phyloP scores from a whole-genome alignment of 1,140 invertebrate species.

The Formica exsecta region DNA sequence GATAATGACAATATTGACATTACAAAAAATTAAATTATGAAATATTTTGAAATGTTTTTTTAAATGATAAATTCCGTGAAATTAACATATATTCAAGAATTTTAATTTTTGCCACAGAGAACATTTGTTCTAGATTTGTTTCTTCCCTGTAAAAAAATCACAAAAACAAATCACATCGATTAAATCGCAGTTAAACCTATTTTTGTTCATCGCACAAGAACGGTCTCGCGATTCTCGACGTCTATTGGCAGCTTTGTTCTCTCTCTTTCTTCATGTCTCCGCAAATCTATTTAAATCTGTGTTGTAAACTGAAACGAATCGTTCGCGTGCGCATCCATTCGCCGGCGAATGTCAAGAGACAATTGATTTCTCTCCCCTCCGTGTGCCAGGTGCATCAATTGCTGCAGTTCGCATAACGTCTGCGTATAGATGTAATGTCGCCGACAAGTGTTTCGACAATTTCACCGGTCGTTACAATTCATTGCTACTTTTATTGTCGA shows the following conservation, averaged over 20 bases:
- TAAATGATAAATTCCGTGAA: too few species aligned
- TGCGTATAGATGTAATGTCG: constrained; percentile 20
- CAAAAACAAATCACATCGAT: neutral
- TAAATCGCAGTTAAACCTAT: constrained; percentile 38
- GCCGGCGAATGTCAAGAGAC: constrained; percentile 55
- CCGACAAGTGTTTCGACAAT: constrained; percentile 15
- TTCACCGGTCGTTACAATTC: constrained; percentile 1
- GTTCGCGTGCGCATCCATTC: constrained; percentile 24
- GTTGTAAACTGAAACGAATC: constrained; percentile 45
- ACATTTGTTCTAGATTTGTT: neutral
- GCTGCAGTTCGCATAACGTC: constrained; percentile 5
- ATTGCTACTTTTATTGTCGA: constrained; percentile 2
- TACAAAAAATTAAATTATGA: neutral
- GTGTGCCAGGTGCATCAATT: constrained; percentile 34
- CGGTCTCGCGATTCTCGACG: constrained; percentile 3
- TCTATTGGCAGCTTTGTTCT: constrained; percentile 18
- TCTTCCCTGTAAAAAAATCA: neutral
- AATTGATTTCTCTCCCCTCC: constrained; percentile 53
- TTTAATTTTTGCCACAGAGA: too few species aligned
- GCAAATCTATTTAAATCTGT: constrained; percentile 47
- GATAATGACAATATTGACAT: neutral
- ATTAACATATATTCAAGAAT: too few species aligned
- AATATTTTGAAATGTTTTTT: too few species aligned
- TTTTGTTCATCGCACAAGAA: constrained; percentile 36
- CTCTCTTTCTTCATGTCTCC: neutral